Percentiles rank a stretch among this genome's conserved stretches.
These are phyloP conservation scores for Arizona elegans DNA, from an alignment of 2,113 vertebrate genomes.

Conservation along the genomic window DNA sequence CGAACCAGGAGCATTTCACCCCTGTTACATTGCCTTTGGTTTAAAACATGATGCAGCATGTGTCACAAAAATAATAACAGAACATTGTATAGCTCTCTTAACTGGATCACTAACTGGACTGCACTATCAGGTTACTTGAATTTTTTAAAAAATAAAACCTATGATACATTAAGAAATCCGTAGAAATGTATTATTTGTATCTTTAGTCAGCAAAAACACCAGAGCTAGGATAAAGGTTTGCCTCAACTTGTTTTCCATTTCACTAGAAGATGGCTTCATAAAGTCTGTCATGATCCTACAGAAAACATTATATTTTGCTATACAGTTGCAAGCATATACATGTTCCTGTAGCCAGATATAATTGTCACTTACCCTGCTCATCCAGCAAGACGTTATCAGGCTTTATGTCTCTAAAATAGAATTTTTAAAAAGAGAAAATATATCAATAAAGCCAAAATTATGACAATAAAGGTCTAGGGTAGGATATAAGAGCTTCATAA, in stretches of 20 bases:
- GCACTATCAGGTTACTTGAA: neutral
- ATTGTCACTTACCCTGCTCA: constrained; percentile 83
- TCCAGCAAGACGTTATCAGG: constrained; percentile 98
- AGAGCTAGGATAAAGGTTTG: rapidly evolving
- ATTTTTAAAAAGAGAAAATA: constrained; percentile 37
- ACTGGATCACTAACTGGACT: neutral
- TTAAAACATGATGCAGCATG: neutral
- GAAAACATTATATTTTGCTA: neutral
- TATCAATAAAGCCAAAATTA: constrained; percentile 7
- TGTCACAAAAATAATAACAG: neutral
- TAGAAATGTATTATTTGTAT: neutral
- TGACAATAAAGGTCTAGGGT: rapidly evolving
- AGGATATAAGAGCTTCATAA: neutral
- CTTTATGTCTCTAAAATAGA: constrained; percentile 89
- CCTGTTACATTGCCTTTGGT: neutral
- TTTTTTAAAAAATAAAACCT: neutral
- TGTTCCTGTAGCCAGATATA: neutral
- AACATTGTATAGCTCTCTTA: neutral
- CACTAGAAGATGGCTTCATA: neutral
- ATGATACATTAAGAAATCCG: neutral
- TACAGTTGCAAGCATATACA: rapidly evolving
- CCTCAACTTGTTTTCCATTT: neutral
- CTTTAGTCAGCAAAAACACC: neutral
- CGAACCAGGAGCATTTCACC: no score
- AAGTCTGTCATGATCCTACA: rapidly evolving